A percentile compares a stretch with the other conserved stretches of the same genome.
These are phyloP conservation scores for Sialia sialis DNA, from an alignment of 2,113 vertebrate genomes.

Conservation along the genomic window DNA sequence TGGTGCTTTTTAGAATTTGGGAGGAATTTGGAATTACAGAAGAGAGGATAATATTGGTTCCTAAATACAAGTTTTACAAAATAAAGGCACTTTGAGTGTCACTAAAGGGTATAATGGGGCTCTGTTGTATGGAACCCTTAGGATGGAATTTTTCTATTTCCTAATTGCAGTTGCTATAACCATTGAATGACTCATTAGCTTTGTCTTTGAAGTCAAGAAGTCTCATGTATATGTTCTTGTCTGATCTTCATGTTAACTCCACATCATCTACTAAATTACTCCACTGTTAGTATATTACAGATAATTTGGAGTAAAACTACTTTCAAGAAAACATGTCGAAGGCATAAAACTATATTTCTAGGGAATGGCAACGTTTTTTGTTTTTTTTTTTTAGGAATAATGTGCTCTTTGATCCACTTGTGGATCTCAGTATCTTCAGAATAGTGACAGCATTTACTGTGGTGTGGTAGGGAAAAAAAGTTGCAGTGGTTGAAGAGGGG, in stretches of 20 bases:
- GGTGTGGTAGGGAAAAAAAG: not conserved
- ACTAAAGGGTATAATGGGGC: not conserved
- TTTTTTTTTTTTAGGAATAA: not conserved
- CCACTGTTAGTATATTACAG: not conserved
- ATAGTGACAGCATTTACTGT: not conserved
- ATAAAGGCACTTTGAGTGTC: not conserved
- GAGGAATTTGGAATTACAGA: not conserved
- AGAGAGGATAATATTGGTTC: not conserved
- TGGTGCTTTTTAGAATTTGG: not conserved
- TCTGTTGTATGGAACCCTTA: not conserved
- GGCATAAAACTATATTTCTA: not conserved
- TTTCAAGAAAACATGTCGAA: not conserved
- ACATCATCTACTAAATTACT: not conserved
- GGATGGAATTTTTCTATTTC: not conserved
- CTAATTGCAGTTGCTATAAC: not conserved
- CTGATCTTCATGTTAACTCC: not conserved
- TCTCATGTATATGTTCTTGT: not conserved
- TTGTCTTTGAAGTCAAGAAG: not conserved
- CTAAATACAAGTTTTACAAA: not conserved
- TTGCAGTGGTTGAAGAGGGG: not conserved
- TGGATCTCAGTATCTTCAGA: not conserved
- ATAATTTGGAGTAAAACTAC: not conserved
- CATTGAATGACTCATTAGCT: not conserved
- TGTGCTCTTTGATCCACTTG: not conserved
- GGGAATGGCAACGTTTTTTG: not conserved